A percentile compares a stretch with the other conserved stretches of the same genome.
Conservation (phyloP, 1,140 invertebrate genomes). For the Maconellicoccus hirsutus region DNA sequence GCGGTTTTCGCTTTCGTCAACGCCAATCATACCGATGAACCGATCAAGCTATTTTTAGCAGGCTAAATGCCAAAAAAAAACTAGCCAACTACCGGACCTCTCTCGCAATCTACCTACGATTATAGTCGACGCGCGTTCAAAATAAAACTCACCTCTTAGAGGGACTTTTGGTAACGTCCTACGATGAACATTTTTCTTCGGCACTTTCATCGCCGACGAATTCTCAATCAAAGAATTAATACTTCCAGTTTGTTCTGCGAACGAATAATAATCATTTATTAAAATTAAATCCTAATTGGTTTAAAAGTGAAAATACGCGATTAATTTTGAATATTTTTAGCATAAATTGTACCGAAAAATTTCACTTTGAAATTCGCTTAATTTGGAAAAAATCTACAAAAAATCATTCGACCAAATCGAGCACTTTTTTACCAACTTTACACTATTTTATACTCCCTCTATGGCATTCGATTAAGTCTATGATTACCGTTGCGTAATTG, state of each 20-base stretch:
- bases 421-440: neutral
- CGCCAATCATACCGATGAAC: no score
- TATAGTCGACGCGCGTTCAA: no score
- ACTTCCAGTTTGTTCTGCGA: constrained; percentile 1
- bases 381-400: neutral
- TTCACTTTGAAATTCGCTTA: no score
- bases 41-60: neutral
- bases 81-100: no score
- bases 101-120: no score
- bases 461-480: neutral
- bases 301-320: no score
- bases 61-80: neutral
- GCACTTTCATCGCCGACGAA: constrained; percentile 13
- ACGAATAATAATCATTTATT: neutral
- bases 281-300: no score
- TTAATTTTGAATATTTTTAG: no score
- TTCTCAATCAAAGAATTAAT: neutral
- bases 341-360: no score
- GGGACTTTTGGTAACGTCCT: constrained; percentile 15
- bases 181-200: neutral
- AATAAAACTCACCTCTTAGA: constrained; percentile 1
- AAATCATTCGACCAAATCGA: neutral
- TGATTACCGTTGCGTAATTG: neutral
- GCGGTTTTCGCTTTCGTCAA: no score
- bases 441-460: no score